Conservation (phyloP, 2,888 invertebrate species). For the Tigriopus californicus region DNA sequence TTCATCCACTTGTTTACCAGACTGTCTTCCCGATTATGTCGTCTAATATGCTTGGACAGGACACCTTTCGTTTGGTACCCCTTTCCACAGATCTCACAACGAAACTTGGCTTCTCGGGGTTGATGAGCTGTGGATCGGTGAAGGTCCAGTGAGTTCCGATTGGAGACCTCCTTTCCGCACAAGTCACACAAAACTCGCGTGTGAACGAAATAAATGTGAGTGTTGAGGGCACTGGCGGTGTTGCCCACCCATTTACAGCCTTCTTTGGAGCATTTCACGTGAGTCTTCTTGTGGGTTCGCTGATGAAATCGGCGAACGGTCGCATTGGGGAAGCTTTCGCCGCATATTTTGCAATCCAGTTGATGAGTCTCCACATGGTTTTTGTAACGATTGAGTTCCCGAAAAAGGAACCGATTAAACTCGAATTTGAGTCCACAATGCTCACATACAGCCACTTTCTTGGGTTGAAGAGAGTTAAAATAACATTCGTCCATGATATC, state of each 20-base stretch:
- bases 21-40: background rate
- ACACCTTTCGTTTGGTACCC: background rate
- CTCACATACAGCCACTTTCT: background rate
- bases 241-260: background rate
- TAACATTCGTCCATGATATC: background rate
- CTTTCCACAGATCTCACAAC: background rate
- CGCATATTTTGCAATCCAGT: slow-evolving; percentile 1
- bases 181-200: background rate
- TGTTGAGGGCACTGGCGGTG: background rate
- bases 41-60: background rate
- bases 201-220: background rate
- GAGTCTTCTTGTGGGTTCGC: background rate
- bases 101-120: background rate
- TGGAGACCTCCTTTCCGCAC: background rate
- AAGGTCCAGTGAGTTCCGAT: background rate
- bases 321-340: slow-evolving; percentile 1
- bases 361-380: background rate
- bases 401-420: background rate
- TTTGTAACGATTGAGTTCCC: background rate
- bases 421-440: background rate
- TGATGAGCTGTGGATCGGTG: background rate
- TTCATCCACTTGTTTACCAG: background rate
- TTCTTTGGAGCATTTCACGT: background rate
- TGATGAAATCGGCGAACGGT: background rate
- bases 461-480: background rate